Evolutionary conservation across 64 coral and sea anemone species (phyloP), one percentile per base, ranked within the genome.

Genomic region (Cladopsammia gracilis): DNA sequence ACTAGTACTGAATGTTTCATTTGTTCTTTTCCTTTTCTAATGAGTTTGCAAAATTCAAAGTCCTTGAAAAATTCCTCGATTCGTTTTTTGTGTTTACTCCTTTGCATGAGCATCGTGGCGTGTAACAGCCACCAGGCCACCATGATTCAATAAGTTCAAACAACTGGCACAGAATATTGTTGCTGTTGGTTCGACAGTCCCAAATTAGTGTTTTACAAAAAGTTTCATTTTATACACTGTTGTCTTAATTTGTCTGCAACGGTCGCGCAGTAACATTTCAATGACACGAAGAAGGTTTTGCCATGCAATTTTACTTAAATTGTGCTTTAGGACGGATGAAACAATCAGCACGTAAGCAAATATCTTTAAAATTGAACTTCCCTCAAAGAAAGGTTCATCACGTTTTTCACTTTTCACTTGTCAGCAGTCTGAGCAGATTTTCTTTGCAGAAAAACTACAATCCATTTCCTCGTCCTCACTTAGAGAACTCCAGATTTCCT

Each of bases 1-100:
- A n/a, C n/a, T n/a, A n/a, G n/a, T n/a, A 69, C 56, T 51, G 34
- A 60, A 43, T 62, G 34, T 84, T 92, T 83, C 44, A 92, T 85
- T 58, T 92, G 56, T 57, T 92, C 89, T 92, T 92, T 84, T 84
- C 79, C 89, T 61, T 53, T 75, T 74, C 24, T 84, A 22, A 92
- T 57, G 59, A 92, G 53, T 73, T 47, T 92, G 25, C 78, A 84
- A 20, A 92, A 83, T 74, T 92, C 89, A 58, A 77, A 61, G 77
- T 90, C 88, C 24, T 68, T 78, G 25, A 86, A 86, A 11, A 86
- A 54, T n/a, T 86, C 83, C 70, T 85, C 62, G 50, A 79, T 79
- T 60, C 58, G 53, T 58, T 79, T 60, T 79, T 79, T 73, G 70
- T 67, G 64, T 67, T 67, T 6, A 67, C 64, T 67, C 64, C 64